Base-by-base conservation (phyloP, 37 sponge, comb jelly and placozoan genomes). In the Amphimedon queenslandica region DNA sequence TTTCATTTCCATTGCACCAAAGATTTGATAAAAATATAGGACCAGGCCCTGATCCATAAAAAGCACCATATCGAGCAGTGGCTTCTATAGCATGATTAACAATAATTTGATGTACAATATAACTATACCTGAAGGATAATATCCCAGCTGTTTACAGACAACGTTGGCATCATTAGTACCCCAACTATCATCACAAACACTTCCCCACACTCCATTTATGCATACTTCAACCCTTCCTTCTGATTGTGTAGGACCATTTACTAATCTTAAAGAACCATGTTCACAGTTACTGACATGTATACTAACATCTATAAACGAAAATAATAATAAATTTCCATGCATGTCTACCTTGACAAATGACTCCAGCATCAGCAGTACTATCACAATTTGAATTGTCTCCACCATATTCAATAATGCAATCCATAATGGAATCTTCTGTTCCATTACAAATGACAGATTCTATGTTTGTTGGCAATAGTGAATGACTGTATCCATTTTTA, bases 121-220 rank as follows among this genome's bases (percentile, higher is more conserved):
- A 60, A 25, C 8, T 47, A 47, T 47, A 47, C 61, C 61, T 60
- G 61, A 60, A 18, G 53, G 53, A 13, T 47, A 47, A 25, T 60
- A 60, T 11, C 61, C 61, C 23, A 60, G 61, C 27, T 60, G 61
- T 11, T n/a, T 60, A 60, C 61, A 67, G 5, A 29, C 68, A 5
- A 67, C 68, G 5, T 29, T 67, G 21, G 68, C 68, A 39, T 13
- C 30, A 27, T 13, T 37, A 10, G 20, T 13, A 16, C 36, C 21
- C 68, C 68, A 67, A 37, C 18, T 10, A 29, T 67, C 39, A 29
- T 67, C 68, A 67, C 68, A 67, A 11, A 67, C 68, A 20, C 37
- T 67, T 10, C 68, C 68, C 68, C 68, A 67, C 11, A 16, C 41
- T 36, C 68, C 39, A 23, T 67, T 29, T 4, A 40, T 20, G 39